A percentile compares a stretch with the other conserved stretches of the same genome.
Evolutionary conservation across 2,797 vertebrate genomes (phyloP).

Genomic region (Geotrypetes seraphini): DNA sequence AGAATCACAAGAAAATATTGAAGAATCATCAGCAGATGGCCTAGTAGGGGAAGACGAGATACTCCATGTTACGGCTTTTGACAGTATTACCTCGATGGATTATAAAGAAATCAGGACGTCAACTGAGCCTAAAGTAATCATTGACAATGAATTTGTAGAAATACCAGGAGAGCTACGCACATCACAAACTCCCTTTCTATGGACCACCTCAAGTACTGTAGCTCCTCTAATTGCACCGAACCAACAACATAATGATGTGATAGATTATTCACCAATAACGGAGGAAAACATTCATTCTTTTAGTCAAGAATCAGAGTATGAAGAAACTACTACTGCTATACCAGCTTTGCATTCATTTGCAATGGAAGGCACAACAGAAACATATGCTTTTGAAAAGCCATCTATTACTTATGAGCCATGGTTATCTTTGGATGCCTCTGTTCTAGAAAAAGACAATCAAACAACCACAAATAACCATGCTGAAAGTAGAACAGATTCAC

Average conservation of each 20-base stretch:
- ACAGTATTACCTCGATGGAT: not conserved
- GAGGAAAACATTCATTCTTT: not conserved
- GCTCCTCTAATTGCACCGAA: not conserved
- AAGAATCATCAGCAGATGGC: constrained; percentile 45
- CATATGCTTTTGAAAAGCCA: constrained; percentile 21
- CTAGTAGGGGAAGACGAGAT: constrained; percentile 39
- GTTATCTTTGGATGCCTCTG: not conserved
- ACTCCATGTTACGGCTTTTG: constrained; percentile 21
- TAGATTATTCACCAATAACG: not conserved
- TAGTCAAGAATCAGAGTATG: not conserved
- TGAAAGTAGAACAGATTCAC: not conserved
- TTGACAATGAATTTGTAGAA: not conserved
- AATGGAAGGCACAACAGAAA: rapidly evolving
- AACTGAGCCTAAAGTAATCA: not conserved
- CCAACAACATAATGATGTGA: constrained; percentile 4
- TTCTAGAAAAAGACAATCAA: constrained; percentile 7
- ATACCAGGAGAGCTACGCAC: not conserved
- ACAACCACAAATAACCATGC: not conserved
- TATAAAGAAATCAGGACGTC: not conserved
- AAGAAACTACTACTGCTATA: not conserved
- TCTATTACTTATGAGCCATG: constrained; percentile 14
- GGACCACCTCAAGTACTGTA: not conserved
- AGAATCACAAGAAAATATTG: constrained; percentile 1
- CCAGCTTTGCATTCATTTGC: not conserved
- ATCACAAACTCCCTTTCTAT: not conserved